phyloP scores from a whole-genome alignment of 2,113 vertebrate species.

The Gambusia affinis region DNA sequence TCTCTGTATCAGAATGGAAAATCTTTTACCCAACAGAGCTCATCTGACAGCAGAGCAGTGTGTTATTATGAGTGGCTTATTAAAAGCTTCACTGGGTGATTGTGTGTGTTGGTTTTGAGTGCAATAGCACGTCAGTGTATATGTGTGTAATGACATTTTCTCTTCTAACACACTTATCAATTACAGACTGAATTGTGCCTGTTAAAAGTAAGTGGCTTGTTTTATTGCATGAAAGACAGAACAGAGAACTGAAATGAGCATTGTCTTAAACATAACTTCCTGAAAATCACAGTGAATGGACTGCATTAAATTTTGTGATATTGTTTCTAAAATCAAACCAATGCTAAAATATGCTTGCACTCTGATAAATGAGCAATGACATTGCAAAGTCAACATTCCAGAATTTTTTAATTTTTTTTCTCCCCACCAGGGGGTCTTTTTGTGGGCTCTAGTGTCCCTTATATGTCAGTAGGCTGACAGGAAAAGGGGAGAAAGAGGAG shows the following conservation, averaged over 20 bases:
- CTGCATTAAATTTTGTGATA: not conserved
- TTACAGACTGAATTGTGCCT: conserved; percentile 16
- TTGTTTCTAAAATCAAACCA: not conserved
- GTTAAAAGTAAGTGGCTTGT: conserved; percentile 20
- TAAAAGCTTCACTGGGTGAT: conserved; percentile 38
- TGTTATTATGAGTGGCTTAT: conserved; percentile 65
- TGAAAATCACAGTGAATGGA: not conserved
- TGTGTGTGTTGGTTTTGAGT: conserved; percentile 34
- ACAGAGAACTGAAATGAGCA: not conserved
- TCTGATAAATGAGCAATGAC: not conserved
- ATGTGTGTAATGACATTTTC: conserved; percentile 45
- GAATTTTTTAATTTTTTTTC: not conserved
- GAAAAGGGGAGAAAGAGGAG: no score
- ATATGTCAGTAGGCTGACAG: no score
- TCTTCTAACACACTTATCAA: conserved; percentile 30
- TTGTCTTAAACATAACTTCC: not conserved
- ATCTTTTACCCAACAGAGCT: conserved; percentile 64
- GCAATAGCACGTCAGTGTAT: conserved; percentile 14
- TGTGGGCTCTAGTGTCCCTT: no score
- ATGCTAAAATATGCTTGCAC: not conserved
- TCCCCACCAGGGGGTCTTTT: no score
- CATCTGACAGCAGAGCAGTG: conserved; percentile 54
- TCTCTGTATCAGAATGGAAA: conserved; percentile 53
- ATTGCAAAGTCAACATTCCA: not conserved
- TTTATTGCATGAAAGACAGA: not conserved